Evolutionary conservation across 2,113 vertebrate species (phyloP).

Genomic region (Zosterops lateralis): DNA sequence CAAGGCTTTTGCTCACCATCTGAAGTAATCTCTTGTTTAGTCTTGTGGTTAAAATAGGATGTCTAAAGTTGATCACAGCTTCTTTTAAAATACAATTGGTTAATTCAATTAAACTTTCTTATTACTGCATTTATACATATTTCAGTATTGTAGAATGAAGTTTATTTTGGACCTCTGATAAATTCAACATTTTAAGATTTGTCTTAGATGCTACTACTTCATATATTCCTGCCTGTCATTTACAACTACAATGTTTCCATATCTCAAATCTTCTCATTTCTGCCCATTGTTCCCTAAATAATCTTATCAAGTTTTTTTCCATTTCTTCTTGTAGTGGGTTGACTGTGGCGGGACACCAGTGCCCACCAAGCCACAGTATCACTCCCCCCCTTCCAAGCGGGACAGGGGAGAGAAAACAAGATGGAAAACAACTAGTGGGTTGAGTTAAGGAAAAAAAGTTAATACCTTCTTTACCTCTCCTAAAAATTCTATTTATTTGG

Average conservation of each 20-base stretch:
- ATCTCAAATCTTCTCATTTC: background rate
- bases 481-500: background rate
- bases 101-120: background rate
- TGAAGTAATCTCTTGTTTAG: background rate
- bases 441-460: background rate
- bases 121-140: background rate
- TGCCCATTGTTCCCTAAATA: background rate
- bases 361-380: background rate
- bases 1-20: background rate
- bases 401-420: background rate
- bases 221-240: background rate
- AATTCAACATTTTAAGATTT: background rate
- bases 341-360: fast-evolving
- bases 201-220: background rate
- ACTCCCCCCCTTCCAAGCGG: fast-evolving
- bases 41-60: background rate
- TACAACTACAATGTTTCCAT: background rate
- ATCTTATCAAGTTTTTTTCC: background rate
- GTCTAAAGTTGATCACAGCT: background rate
- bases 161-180: background rate
- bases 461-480: background rate
- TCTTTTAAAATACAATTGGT: background rate
- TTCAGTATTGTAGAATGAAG: background rate
- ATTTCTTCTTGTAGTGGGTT: background rate
- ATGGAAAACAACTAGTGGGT: background rate